These are phyloP conservation scores for Alectura lathami DNA, from an alignment of 2,113 vertebrate genomes.

Conservation along the genomic window DNA sequence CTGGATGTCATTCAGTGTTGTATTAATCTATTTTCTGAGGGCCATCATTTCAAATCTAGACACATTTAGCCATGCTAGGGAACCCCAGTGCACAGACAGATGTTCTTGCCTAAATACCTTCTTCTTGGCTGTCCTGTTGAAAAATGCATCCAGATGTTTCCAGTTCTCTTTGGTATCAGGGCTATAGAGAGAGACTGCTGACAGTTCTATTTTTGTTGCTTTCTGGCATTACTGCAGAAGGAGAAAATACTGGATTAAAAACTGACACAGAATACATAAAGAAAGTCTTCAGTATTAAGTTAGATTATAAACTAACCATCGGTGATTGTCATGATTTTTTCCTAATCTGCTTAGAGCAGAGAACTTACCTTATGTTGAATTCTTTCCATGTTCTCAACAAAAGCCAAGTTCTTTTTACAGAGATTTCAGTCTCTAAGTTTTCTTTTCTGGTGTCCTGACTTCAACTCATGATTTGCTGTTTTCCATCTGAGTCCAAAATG, in stretches of 20 bases:
- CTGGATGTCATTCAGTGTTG: background rate
- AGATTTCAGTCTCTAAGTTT: slow-evolving; percentile 15
- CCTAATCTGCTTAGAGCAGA: slow-evolving; percentile 46
- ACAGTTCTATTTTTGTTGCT: slow-evolving; percentile 27
- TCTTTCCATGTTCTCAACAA: slow-evolving; percentile 52
- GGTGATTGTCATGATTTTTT: background rate
- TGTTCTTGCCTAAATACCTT: slow-evolving; percentile 29
- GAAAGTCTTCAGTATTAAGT: background rate
- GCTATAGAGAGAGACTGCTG: background rate
- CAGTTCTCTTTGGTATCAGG: slow-evolving; percentile 32
- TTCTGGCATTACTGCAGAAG: background rate
- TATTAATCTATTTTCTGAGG: background rate
- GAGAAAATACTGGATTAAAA: slow-evolving; percentile 16
- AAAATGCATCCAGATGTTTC: slow-evolving; percentile 53
- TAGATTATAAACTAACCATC: slow-evolving; percentile 12
- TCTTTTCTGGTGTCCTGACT: slow-evolving; percentile 60
- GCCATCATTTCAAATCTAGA: background rate
- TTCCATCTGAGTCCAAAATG: slow-evolving; percentile 40
- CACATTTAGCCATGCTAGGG: background rate
- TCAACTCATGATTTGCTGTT: slow-evolving; percentile 62
- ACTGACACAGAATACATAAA: background rate
- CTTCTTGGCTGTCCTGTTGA: slow-evolving; percentile 22
- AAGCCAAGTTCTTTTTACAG: slow-evolving; percentile 46
- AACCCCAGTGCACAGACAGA: background rate
- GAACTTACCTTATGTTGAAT: slow-evolving; percentile 52